Evolutionary conservation across 2,113 vertebrate genomes (phyloP), one percentile per base, ranked within the genome.

Genomic region (Syngnathus floridae): DNA sequence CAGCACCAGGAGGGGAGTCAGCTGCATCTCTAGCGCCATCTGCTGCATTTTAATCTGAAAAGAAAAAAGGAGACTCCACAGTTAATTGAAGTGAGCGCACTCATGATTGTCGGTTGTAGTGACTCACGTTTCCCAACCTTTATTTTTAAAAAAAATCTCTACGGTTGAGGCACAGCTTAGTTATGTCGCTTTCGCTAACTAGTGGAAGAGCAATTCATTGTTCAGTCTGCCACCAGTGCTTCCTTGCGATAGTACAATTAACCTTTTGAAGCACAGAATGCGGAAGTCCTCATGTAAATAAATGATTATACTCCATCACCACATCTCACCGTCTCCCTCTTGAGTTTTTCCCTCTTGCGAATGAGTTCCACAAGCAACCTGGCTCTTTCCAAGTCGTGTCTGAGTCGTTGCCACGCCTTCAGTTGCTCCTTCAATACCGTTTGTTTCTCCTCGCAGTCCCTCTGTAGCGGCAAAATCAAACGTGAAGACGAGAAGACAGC

Each of bases 291-390:
- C 26, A 31, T 3, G 26, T 31, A 31, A 31, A 31, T 31, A 31
- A 31, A 31, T 31, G 26, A 31, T 31, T 31, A 31, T 31, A 31
- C 26, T 31, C 26, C 26, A 31, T 31, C 26, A 51, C 21, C 26
- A 1, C 37, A 17, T 4, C 84, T 95, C 87, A 99, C 97, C 84
- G 94, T 94, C 90, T 99, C 97, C 86, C 95, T 93, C 87, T 99
- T 99, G 85, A 97, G 91, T 76, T 99, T 99, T 81, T 99, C 97
- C 72, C 97, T 91, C 88, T 98, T 98, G 76, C 96, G 95, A 73
- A 98, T 99, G 83, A 99, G 91, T 84, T 99, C 97, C 81, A 99
- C 97, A 82, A 99, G 88, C 41, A 99, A 91, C 79, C 97, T 90
- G 16, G 95, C 97, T 60, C 97, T 91, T 87, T 99, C 97, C 38